Base-by-base conservation (phyloP, 2,113 vertebrate genomes). In the Clarias macrocephalus region DNA sequence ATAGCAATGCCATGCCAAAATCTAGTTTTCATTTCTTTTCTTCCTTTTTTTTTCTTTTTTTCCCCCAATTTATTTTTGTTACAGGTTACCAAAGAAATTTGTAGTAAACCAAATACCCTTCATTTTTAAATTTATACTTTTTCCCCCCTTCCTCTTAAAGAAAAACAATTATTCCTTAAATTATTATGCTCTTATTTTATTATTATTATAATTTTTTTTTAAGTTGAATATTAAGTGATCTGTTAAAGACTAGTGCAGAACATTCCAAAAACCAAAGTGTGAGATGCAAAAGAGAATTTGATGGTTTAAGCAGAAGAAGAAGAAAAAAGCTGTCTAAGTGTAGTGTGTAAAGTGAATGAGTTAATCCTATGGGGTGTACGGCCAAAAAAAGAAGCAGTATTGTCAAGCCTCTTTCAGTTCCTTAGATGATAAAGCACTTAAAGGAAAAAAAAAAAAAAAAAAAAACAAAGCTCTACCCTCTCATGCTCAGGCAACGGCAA, bases 81-180 rank as follows among this genome's bases (percentile, higher is more conserved):
- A 95, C 95, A 95, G 95, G 95, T 96, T 93, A 96, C 95, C 95
- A 96, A 96, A 96, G 95, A 96, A 94, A 95, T 92, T 89, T 90
- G 94, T 96, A 96, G 95, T 94, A 95, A 95, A 96, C 95, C 95
- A 96, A 96, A 96, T 95, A 95, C 92, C 93, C 93, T 93, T 86
- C 77, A 86, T 91, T 88, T 88, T 90, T 25, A 11, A 63, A 42
- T 90, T 89, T 89, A 33, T 87, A 28, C 85, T 87, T 88, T 77
- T 59, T 33, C 33, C 86, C 87, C 84, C 60, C 7, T 86, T 91
- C 82, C 83, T 90, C 79, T 84, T 90, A 90, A 92, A 93, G 86
- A 93, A 93, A 91, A 48, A 48, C 48, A 48, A 6, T 91, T 89
- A 93, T 92, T 92, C 89, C 93, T 92, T 89, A 91, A 89, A 92